Base-by-base conservation (phyloP, 2,888 invertebrate species). In the Ommatoiulus sabulosus region DNA sequence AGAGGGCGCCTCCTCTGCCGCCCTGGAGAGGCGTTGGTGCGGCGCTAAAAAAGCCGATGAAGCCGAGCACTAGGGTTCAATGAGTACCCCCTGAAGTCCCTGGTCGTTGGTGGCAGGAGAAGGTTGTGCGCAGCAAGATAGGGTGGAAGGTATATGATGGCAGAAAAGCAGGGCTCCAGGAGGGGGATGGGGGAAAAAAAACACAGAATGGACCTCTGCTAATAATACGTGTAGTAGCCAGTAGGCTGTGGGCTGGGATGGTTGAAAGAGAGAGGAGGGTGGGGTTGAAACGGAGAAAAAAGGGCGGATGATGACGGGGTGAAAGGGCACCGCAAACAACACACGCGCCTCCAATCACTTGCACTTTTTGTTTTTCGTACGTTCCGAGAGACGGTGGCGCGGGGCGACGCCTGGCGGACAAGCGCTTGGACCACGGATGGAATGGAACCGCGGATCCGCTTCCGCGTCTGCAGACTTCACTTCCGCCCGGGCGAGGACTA, bases 311-410 rank as follows among this genome's bases (percentile, higher is more conserved):
- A 72, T 72, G 24, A 24, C 72, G 72, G 72, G 72, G 72, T 72
- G 72, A 72, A 72, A 72, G 72, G 72, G 72, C 72, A 72, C 72
- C 72, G 72, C 72, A 72, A 72, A 72, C 72, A 72, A 72, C 72
- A 72, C 72, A 72, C 72, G 72, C 72, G 72, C 72, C 72, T 72
- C 72, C 72, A 72, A 72, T 72, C 72, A 72, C 72, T 72, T 72
- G 4, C 72, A 72, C 72, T 72, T 72, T 72, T 72, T 72, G 72
- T 72, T 72, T 72, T 72, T 72, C 72, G 72, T 24, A 72, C 72
- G 72, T 72, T 72, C 72, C 72, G 8, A 5, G 24, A 72, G 72
- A 72, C 24, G 72, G 24, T n/a, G 72, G 24, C 8, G 72, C n/a
- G 24, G 72, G 24, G 72, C 72, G 72, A 72, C 72, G 6, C 72